Conservation (phyloP, 92 coral and sea anemone genomes). For the Nematostella vectensis region DNA sequence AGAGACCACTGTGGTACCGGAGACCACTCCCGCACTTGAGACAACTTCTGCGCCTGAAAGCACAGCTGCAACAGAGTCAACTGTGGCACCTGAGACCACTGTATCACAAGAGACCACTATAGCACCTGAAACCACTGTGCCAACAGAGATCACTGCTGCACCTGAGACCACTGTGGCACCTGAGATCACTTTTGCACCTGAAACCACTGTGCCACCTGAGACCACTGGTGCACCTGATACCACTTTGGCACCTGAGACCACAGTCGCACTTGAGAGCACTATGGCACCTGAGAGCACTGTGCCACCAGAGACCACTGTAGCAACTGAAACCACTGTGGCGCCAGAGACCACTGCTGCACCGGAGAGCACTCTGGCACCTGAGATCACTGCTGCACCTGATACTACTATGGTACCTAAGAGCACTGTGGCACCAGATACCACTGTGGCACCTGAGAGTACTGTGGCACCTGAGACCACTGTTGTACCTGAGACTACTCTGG, state of each 20-base stretch:
- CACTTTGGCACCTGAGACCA: neutral
- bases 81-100: neutral
- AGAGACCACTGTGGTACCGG: constrained; percentile 1
- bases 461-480: neutral
- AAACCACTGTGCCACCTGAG: neutral
- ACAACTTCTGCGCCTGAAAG: neutral
- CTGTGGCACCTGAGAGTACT: neutral
- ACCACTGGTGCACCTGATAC: constrained; percentile 3
- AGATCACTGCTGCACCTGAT: neutral
- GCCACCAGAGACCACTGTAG: constrained; percentile 1
- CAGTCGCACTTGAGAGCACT: constrained; percentile 1
- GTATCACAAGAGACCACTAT: neutral
- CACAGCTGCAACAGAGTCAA: no score
- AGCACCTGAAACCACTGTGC: neutral
- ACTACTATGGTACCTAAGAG: constrained; percentile 3
- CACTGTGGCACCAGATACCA: neutral
- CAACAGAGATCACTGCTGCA: neutral
- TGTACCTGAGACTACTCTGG: neutral
- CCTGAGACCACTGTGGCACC: constrained; percentile 3
- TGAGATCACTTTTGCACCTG: neutral
- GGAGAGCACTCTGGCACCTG: neutral
- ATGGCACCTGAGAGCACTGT: neutral
- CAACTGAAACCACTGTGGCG: neutral
- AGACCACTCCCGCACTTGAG: neutral
- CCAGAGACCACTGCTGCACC: neutral